Evolutionary conservation across 1,140 invertebrate genomes (phyloP).

Genomic region (Vanessa atalanta): DNA sequence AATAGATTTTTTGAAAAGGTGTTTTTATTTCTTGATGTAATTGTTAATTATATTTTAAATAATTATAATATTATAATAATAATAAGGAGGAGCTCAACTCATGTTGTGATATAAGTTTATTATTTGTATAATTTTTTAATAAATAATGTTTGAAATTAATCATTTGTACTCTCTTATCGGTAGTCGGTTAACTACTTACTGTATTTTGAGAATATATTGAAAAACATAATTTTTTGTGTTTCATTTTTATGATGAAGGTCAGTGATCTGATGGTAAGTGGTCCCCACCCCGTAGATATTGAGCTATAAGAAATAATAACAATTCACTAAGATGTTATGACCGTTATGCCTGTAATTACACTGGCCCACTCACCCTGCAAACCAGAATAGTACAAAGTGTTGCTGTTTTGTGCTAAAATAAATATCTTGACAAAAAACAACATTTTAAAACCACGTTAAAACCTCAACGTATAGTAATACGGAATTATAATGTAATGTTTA

Average conservation of each 20-base stretch:
- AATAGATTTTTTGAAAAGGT: neutral
- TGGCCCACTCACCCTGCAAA: no score
- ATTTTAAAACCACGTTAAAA: no score
- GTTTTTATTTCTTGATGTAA: neutral
- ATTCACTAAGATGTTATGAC: no score
- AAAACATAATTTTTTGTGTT: constrained; percentile 16
- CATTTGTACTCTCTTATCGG: constrained; percentile 12
- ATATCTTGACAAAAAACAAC: no score
- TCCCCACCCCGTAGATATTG: no score
- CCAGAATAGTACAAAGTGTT: no score
- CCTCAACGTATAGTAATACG: no score
- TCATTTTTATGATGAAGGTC: neutral
- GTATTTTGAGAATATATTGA: constrained; percentile 38
- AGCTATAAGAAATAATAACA: no score
- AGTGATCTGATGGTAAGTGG: no score
- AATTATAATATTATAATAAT: neutral
- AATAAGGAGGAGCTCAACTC: constrained; percentile 20
- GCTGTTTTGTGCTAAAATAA: no score
- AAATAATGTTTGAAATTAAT: constrained; percentile 11
- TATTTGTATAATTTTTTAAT: neutral
- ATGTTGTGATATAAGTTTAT: constrained; percentile 25
- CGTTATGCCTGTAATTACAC: no score
- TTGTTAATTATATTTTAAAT: neutral
- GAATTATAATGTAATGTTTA: no score
- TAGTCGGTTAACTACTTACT: constrained; percentile 41